Evolutionary conservation across 2,113 vertebrate genomes (phyloP).

Genomic region (Trichechus manatus): DNA sequence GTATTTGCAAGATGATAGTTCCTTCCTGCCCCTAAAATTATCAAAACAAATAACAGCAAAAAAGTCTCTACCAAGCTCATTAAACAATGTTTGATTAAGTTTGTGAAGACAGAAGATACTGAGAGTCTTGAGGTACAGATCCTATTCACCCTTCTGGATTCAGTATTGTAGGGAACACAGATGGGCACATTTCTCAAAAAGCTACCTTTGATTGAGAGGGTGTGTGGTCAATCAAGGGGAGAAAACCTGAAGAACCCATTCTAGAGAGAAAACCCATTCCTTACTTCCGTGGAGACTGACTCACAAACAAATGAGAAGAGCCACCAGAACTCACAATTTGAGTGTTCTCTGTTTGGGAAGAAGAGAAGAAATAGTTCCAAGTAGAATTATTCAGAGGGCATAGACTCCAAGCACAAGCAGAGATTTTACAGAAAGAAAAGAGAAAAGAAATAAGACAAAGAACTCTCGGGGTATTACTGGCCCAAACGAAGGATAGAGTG

Average conservation of each 20-base stretch:
- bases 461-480: neutral
- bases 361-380: neutral
- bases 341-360: neutral
- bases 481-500: neutral
- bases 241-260: neutral
- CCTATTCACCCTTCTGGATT: neutral
- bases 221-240: neutral
- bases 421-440: neutral
- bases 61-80: neutral
- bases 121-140: neutral
- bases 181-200: neutral
- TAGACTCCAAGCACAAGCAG: neutral
- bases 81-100: neutral
- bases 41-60: neutral
- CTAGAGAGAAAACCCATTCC: neutral
- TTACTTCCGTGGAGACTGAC: neutral
- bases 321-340: neutral
- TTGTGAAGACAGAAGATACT: neutral
- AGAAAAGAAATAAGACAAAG: neutral
- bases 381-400: neutral
- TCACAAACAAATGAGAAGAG: neutral
- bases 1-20: neutral
- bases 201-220: neutral
- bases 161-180: neutral
- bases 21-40: neutral